phyloP scores from a whole-genome alignment of 2,888 invertebrate species.

The Chaitophorus viminalis region DNA sequence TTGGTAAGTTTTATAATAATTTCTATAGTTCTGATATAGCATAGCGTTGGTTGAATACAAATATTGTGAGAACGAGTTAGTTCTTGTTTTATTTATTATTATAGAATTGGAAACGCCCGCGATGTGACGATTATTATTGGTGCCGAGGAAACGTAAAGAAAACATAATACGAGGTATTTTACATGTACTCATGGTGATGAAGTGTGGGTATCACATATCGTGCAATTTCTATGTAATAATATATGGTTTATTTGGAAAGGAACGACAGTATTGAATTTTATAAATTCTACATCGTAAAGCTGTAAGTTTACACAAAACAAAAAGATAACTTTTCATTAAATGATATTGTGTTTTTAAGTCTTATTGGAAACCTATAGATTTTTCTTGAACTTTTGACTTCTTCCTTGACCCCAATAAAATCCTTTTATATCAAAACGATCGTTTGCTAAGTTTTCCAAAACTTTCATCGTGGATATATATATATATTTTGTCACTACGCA shows the following conservation, averaged over 20 bases:
- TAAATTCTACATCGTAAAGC: neutral
- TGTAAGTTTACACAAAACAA: slow-evolving; percentile 2
- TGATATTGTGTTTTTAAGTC: slow-evolving; percentile 20
- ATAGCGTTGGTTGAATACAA: neutral
- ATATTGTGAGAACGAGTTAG: neutral
- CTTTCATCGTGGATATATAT: neutral
- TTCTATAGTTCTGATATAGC: no score
- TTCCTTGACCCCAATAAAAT: slow-evolving; percentile 5
- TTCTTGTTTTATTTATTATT: neutral
- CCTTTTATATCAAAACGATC: slow-evolving; percentile 18
- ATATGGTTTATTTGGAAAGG: neutral
- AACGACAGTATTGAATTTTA: neutral
- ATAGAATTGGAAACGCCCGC: neutral
- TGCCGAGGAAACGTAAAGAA: neutral
- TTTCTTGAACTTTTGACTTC: slow-evolving; percentile 22
- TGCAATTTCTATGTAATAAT: neutral
- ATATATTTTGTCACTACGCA: neutral
- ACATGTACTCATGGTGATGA: no score
- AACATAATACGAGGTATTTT: no score
- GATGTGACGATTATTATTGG: neutral
- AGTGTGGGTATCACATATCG: neutral
- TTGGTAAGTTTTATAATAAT: no score
- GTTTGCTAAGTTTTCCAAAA: slow-evolving; percentile 18
- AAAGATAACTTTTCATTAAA: slow-evolving; percentile 34
- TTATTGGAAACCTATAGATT: slow-evolving; percentile 21